Evolutionary conservation across 2,888 invertebrate genomes (phyloP), one percentile per base, ranked within the genome.

Genomic region (Acronicta leporina): DNA sequence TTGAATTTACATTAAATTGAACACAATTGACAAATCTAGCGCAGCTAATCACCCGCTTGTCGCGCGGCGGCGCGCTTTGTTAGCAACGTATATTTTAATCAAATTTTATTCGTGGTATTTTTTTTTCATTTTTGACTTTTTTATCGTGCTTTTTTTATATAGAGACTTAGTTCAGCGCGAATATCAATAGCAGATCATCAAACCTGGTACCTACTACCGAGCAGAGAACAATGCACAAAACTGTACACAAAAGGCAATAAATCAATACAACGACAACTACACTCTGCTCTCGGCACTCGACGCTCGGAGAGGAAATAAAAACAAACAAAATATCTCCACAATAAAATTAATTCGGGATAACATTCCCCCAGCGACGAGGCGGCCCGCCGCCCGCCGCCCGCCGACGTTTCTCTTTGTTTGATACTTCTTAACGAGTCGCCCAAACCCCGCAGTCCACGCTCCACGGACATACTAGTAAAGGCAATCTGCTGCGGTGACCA

Each of bases 311-410:
- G 27, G 35, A 38, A 27, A 49, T 50, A 73, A 48, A 73, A 38
- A 56, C 30, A 59, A 71, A 57, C 33, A 14, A 40, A 35, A 13
- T 47, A 27, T 38, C 45, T 40, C 35, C 41, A 45, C 62, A 63
- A 33, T 63, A 20, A 61, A 63, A 74, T 69, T 63, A 66, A 63
- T 74, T 77, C 50, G 16, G 46, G 50, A 63, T 74, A 54, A 62
- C 68, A 62, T 40, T 60, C 50, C 60, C 56, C 35, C 35, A 60
- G 65, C 15, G 38, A 11, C 33, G 35, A 33, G 45, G 68, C 43
- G 25, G 20, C 7, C 30, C 41, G 14, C 20, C 33, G 42, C 7
- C 30, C 41, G 68, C 43, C 20, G 20, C 7, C 30, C 41, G 14
- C 20, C 33, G 42, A 48, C 41, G 55, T 50, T 58, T 46, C 48